These are phyloP conservation scores for Crotalus adamanteus DNA, from an alignment of 2,797 vertebrate species.

Conservation along the genomic window DNA sequence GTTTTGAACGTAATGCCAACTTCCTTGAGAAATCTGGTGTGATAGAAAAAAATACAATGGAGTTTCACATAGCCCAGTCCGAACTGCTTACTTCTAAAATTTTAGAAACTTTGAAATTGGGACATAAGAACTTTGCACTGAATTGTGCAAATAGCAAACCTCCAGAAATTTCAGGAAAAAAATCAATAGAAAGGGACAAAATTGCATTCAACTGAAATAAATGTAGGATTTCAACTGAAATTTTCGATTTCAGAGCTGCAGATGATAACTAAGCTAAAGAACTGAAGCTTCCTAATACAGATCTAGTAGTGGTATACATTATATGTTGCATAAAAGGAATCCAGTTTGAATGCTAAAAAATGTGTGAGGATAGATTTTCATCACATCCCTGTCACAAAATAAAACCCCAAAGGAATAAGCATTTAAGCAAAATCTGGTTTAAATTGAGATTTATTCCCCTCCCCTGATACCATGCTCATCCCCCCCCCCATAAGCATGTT, in stretches of 20 bases:
- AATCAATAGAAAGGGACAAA: background rate
- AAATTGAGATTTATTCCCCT: background rate
- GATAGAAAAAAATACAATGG: background rate
- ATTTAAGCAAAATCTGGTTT: background rate
- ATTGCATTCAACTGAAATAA: background rate
- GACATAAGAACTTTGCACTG: background rate
- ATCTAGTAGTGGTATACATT: background rate
- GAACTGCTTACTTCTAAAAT: background rate
- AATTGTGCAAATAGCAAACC: background rate
- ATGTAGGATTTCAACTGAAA: background rate
- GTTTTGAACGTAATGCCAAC: background rate
- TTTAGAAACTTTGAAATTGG: background rate
- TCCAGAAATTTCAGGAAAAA: background rate
- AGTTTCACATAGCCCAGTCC: background rate
- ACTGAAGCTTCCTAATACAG: background rate
- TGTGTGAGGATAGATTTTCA: background rate
- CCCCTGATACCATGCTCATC: too few species aligned
- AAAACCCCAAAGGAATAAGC: background rate
- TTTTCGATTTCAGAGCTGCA: background rate
- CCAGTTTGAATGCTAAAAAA: background rate
- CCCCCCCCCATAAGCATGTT: background rate
- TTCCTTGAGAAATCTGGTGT: background rate
- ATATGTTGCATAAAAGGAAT: background rate
- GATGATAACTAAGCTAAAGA: background rate
- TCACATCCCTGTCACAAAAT: background rate